Conservation (phyloP, 2,888 invertebrate genomes). For the Toxonevra muliebris region DNA sequence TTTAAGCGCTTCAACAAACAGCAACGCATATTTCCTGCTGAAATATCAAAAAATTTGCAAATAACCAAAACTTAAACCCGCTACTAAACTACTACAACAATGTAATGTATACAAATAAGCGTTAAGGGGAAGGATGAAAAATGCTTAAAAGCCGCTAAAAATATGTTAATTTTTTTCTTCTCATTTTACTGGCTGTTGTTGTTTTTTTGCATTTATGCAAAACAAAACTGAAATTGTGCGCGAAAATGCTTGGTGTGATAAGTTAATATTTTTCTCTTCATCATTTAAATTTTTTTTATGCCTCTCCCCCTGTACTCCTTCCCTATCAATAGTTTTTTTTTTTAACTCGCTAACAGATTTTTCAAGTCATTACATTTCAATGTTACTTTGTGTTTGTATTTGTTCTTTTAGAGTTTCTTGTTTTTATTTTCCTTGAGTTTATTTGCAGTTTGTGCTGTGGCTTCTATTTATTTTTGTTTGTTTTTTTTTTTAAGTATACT, state of each 20-base stretch:
- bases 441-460: background rate
- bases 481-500: background rate
- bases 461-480: background rate
- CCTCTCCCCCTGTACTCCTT: background rate
- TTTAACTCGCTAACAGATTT: conserved; percentile 6
- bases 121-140: no score
- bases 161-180: background rate
- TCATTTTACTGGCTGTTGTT: background rate
- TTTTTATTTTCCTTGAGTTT: background rate
- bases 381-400: no score
- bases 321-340: background rate
- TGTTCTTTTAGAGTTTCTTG: no score
- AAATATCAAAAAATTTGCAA: no score
- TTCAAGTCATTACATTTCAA: conserved; percentile 14
- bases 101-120: no score
- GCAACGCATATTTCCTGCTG: no score
- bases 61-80: no score
- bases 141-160: conserved; percentile 19
- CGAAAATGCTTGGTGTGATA: conserved; percentile 25
- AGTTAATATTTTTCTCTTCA: conserved; percentile 19
- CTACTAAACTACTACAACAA: no score
- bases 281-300: background rate
- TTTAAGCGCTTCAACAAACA: no score
- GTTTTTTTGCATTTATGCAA: background rate
- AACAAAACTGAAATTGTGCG: conserved; percentile 17